Conservation (phyloP, 2,888 invertebrate species). For the Sympetrum striolatum region DNA sequence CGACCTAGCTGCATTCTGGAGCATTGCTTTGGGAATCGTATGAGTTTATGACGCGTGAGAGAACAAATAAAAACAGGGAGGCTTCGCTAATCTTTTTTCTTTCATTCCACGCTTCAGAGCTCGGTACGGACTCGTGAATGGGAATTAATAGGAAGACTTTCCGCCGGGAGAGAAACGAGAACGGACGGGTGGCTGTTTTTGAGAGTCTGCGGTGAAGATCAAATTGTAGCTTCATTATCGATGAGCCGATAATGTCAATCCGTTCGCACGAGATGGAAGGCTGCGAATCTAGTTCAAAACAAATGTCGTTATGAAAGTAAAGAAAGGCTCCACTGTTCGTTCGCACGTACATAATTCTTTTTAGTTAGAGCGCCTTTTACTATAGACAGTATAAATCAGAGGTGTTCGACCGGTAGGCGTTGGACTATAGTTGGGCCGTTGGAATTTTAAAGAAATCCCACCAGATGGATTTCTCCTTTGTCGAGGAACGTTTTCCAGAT, state of each 20-base stretch:
- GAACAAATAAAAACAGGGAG: background rate
- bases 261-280: background rate
- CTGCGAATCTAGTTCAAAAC: too few relatives aligned
- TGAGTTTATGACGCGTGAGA: background rate
- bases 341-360: too few relatives aligned
- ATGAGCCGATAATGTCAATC: background rate
- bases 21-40: background rate
- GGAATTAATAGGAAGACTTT: background rate
- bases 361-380: too few relatives aligned
- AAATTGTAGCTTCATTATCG: background rate
- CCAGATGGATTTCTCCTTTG: too few relatives aligned
- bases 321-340: too few relatives aligned
- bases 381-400: too few relatives aligned
- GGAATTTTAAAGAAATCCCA: too few relatives aligned
- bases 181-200: background rate
- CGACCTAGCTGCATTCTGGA: background rate
- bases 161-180: background rate
- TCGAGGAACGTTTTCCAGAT: too few relatives aligned
- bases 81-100: background rate
- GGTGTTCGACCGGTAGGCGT: too few relatives aligned
- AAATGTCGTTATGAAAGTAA: too few relatives aligned
- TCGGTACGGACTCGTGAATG: background rate
- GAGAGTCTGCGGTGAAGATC: background rate
- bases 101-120: background rate
- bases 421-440: too few relatives aligned